phyloP scores from a whole-genome alignment of 2,888 invertebrate genomes.

The Acanthopleura granulata region DNA sequence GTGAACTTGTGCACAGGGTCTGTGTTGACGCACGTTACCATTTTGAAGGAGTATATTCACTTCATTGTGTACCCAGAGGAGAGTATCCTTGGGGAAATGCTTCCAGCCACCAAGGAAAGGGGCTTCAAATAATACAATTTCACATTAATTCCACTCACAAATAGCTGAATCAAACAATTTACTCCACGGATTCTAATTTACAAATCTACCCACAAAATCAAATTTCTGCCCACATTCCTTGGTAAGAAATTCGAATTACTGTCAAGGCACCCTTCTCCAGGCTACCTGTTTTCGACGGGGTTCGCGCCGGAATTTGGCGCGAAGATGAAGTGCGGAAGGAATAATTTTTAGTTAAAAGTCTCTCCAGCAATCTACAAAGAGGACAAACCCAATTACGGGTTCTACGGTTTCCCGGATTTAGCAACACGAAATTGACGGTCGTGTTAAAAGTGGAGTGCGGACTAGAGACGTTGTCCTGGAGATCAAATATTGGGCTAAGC shows the following conservation, averaged over 20 bases:
- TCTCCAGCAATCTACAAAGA: slow-evolving; percentile 10
- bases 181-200: neutral
- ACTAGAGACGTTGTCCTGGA: neutral
- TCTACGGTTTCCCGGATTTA: neutral
- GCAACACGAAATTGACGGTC: neutral
- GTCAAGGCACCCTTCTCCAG: too few species aligned
- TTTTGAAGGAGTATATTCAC: too few species aligned
- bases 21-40: too few species aligned
- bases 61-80: too few species aligned
- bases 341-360: slow-evolving; percentile 2
- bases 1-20: too few species aligned
- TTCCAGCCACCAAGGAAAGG: too few species aligned
- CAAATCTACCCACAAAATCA: neutral
- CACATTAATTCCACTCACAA: too few species aligned
- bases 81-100: too few species aligned
- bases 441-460: neutral
- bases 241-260: slow-evolving; percentile 10
- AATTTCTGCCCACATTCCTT: neutral
- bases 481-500: slow-evolving; percentile 3
- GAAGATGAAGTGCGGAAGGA: neutral
- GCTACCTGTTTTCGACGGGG: neutral
- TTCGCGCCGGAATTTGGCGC: neutral
- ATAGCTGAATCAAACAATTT: too few species aligned
- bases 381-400: neutral
- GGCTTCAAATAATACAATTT: too few species aligned